A percentile compares a stretch with the other conserved stretches of the same genome.
These are phyloP conservation scores for Pemphigus obesinymphae DNA, from an alignment of 1,140 invertebrate species.

Conservation along the genomic window DNA sequence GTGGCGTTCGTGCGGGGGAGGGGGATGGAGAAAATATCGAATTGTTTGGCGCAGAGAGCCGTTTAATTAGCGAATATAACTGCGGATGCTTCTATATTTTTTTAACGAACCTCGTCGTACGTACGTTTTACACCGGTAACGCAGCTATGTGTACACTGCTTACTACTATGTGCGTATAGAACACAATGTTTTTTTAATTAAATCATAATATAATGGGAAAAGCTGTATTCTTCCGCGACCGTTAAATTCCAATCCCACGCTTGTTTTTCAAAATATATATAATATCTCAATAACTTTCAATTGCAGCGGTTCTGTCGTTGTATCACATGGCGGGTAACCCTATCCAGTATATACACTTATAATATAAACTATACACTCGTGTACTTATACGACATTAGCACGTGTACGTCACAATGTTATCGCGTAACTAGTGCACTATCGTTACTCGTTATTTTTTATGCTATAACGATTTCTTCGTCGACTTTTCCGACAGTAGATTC, in stretches of 20 bases:
- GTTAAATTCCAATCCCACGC: constrained; percentile 27
- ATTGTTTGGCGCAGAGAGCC: neutral
- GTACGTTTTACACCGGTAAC: neutral
- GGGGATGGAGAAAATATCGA: neutral
- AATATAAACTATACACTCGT: neutral
- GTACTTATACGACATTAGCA: neutral
- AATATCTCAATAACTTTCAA: neutral
- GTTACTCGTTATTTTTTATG: too few relatives aligned
- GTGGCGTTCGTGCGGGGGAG: neutral
- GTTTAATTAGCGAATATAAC: neutral
- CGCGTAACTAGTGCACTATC: too few relatives aligned
- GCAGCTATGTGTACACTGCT: neutral
- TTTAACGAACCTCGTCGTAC: neutral
- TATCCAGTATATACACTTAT: neutral
- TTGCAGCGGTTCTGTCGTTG: neutral
- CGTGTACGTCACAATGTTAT: neutral
- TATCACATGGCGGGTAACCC: neutral
- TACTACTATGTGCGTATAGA: neutral
- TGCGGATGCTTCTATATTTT: neutral
- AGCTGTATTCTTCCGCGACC: neutral
- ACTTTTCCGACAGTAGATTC: too few relatives aligned
- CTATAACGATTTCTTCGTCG: too few relatives aligned
- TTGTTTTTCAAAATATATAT: neutral
- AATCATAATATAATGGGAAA: neutral
- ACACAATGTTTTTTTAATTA: neutral